A percentile compares a stretch with the other conserved stretches of the same genome.
These are phyloP conservation scores for Corvus moneduloides DNA, from an alignment of 2,113 vertebrate species.

Conservation along the genomic window DNA sequence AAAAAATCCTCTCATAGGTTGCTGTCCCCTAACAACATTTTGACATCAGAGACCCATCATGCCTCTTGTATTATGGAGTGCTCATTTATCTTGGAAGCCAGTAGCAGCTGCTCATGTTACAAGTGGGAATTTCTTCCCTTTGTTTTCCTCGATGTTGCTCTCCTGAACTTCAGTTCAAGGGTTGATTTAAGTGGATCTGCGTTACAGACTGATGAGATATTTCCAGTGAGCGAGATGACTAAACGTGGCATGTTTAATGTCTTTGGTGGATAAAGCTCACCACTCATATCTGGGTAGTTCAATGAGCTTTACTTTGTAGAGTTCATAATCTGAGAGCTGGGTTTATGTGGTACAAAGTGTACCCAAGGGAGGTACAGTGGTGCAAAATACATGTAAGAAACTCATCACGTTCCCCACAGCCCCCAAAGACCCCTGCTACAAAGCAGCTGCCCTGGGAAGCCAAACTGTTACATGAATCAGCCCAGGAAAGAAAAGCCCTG, in stretches of 20 bases:
- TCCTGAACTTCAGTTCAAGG: constrained; percentile 14
- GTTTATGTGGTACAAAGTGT: background rate
- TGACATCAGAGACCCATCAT: constrained; percentile 24
- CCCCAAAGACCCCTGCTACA: background rate
- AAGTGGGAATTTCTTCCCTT: constrained; percentile 60
- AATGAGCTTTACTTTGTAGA: background rate
- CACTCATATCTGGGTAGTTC: background rate
- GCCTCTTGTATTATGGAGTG: constrained; percentile 26
- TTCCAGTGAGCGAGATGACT: constrained; percentile 1
- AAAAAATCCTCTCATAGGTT: background rate
- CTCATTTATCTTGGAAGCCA: constrained; percentile 55
- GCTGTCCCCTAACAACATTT: constrained; percentile 9
- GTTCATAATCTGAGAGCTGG: background rate
- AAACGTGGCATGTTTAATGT: background rate
- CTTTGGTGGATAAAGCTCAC: background rate
- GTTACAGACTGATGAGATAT: background rate
- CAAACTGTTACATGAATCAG: background rate
- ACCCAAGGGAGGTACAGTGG: background rate
- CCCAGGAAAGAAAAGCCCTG: background rate
- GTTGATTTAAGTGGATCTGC: constrained; percentile 42
- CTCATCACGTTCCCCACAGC: background rate
- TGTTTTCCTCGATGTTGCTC: constrained; percentile 2
- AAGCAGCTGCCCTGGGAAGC: background rate
- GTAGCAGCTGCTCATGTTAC: constrained; percentile 57
- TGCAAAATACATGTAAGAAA: background rate